Base-by-base conservation (phyloP, 2,888 invertebrate species). In the Neuroscelio doddi region DNA sequence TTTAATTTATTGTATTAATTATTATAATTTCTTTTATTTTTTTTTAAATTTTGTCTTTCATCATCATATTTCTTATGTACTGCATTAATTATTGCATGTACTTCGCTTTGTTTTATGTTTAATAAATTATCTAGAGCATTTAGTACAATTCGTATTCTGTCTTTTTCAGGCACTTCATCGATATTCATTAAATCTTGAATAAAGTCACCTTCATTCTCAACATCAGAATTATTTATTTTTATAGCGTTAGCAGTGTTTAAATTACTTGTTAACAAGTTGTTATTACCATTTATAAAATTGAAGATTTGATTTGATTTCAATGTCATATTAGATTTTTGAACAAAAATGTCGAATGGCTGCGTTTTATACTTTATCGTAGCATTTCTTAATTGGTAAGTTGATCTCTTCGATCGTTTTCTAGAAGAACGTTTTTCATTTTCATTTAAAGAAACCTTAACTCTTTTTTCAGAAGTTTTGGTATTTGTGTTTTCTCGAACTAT, bases 71-170 rank as follows among this genome's bases (percentile, higher is more conserved):
- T 9, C 1, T 8, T 3, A 4, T 38, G n/a, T 9, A 38, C 9
- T 9, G 16, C 14, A 1, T 38, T 8, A 38, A 38, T 38, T 17
- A 38, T 16, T 17, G 15, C 16, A 1, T 1, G 15, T 55, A 59
- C 42, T 55, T 50, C 44, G 21, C 17, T 36, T 39, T 36, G 45
- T 12, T 42, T 21, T 15, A 65, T 45, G 15, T 49, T 39, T 29
- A 12, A 45, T 42, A 65, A 61, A 27, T 64, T 53, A 30, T 73
- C 46, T 12, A 71, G 21, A 21, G 70, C 65, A 27, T 67, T 62
- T 9, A 68, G 15, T 12, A 75, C 56, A 1, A 70, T 27, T 2
- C 62, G 47, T 14, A 50, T 49, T 32, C 59, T 58, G n/a, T 72
- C 46, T 3, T 64, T 41, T 27, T 71, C 69, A 16, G 69, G 49